These are phyloP conservation scores for Enhydra lutris DNA, from an alignment of 2,113 vertebrate species.

Conservation along the genomic window DNA sequence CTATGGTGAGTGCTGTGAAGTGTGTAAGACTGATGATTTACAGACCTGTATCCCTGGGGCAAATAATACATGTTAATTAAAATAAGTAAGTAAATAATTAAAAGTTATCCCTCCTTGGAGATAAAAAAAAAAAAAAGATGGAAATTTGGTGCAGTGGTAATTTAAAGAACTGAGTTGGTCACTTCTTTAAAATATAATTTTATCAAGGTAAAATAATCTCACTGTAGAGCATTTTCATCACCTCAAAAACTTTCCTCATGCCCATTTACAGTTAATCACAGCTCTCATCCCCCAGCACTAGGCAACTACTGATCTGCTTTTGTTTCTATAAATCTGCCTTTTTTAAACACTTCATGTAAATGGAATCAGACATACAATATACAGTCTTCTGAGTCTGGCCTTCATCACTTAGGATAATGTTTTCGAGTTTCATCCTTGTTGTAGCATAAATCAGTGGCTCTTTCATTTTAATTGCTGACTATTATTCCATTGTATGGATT, in stretches of 20 bases:
- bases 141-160: conserved; percentile 14
- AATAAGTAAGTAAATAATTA: too few species aligned
- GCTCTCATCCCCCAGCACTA: background rate
- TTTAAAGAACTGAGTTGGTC: conserved; percentile 11
- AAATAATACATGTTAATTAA: too few species aligned
- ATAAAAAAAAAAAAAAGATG: too few species aligned
- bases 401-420: background rate
- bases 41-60: too few species aligned
- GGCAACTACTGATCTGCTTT: background rate
- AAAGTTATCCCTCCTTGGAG: too few species aligned
- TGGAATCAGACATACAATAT: background rate
- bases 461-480: conserved; percentile 1
- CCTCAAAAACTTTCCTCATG: background rate
- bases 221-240: background rate
- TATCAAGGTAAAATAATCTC: background rate
- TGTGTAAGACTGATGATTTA: too few species aligned
- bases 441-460: background rate
- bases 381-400: background rate
- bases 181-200: background rate
- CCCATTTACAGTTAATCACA: background rate
- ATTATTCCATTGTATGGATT: background rate
- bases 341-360: background rate
- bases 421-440: background rate
- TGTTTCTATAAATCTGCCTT: background rate
- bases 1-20: too few species aligned